phyloP scores from a whole-genome alignment of 2,888 invertebrate genomes.

The Rhamnusium bicolor region DNA sequence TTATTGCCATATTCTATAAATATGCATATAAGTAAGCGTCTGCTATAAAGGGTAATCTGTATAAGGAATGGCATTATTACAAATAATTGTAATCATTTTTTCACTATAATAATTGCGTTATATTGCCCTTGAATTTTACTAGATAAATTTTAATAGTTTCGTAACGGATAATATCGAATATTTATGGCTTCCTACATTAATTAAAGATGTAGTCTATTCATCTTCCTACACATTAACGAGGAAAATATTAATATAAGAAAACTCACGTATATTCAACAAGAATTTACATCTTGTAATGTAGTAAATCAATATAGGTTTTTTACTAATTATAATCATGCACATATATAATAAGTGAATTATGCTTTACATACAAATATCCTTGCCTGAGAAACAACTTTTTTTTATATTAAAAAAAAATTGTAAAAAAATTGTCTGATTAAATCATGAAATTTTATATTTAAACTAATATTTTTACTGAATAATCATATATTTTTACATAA shows the following conservation, averaged over 20 bases:
- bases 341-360: background rate
- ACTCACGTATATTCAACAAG: background rate
- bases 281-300: conserved; percentile 12
- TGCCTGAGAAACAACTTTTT: too few relatives aligned
- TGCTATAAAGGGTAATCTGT: background rate
- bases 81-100: background rate
- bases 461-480: too few relatives aligned
- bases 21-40: background rate
- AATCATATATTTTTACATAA: too few relatives aligned
- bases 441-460: too few relatives aligned
- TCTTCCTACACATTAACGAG: conserved; percentile 40
- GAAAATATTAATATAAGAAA: conserved; percentile 36
- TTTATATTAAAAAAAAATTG: too few relatives aligned
- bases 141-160: conserved; percentile 35
- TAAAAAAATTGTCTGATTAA: too few relatives aligned
- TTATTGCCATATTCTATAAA: background rate
- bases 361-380: background rate
- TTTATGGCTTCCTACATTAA: conserved; percentile 51
- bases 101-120: background rate
- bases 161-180: conserved; percentile 40
- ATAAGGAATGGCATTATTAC: background rate
- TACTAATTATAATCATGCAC: background rate
- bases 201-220: conserved; percentile 41
- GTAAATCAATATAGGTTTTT: conserved; percentile 37
- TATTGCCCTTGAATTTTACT: background rate